These are phyloP conservation scores for Meloidogyne chitwoodi DNA, from an alignment of 1,140 invertebrate species.

Conservation along the genomic window DNA sequence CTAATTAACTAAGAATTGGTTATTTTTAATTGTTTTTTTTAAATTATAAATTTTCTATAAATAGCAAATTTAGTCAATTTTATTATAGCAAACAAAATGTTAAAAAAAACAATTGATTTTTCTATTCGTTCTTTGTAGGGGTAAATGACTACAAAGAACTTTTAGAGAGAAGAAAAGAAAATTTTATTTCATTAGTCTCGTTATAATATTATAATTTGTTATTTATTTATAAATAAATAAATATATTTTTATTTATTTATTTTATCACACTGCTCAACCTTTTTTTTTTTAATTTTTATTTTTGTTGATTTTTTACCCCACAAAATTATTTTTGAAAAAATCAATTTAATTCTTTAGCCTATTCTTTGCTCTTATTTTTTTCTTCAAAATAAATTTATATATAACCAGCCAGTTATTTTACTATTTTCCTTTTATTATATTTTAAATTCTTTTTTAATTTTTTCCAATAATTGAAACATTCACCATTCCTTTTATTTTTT, in stretches of 20 bases:
- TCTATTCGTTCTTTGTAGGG: background rate
- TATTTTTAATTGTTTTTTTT: too few relatives aligned
- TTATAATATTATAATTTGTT: too few relatives aligned
- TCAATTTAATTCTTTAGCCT: background rate
- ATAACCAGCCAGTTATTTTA: background rate
- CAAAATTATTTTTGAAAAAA: background rate
- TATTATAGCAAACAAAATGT: background rate
- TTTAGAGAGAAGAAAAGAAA: background rate
- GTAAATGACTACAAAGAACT: background rate
- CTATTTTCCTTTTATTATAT: too few relatives aligned
- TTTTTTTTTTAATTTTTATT: background rate
- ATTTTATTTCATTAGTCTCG: too few relatives aligned
- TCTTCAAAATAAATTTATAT: background rate
- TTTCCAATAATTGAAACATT: background rate
- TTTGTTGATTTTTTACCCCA: background rate
- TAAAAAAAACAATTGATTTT: too few relatives aligned
- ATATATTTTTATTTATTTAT: background rate
- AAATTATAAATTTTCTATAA: background rate
- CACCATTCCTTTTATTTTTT: background rate
- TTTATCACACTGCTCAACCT: background rate
- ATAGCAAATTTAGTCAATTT: background rate
- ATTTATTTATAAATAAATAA: too few relatives aligned
- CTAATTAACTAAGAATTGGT: too few relatives aligned
- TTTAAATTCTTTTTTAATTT: background rate
- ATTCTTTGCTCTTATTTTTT: background rate